Evolutionary conservation across 2,888 invertebrate species (phyloP), one percentile per base, ranked within the genome.

Genomic region (Chironomus tentans): DNA sequence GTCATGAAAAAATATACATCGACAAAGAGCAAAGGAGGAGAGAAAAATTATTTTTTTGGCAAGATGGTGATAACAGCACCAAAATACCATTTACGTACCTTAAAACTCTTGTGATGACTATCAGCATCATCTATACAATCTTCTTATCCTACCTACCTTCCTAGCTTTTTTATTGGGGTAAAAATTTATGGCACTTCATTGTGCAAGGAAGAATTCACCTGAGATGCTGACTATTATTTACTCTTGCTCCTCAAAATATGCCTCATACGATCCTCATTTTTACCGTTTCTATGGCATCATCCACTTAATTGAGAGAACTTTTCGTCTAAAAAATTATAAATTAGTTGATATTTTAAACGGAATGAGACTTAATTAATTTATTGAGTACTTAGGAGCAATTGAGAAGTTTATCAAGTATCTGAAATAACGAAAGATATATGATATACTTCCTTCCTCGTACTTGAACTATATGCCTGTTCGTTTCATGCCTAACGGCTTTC

Each of bases 51-150:
- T 56, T 50, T 50, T n/a, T 65, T 65, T 18, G 24, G 21, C 18
- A 65, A 65, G 65, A 65, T 65, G 18, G 65, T 65, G 65, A 65
- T 65, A 65, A 65, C 65, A 65, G 65, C 21, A 50, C n/a, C 50
- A 50, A n/a, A 56, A 56, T 15, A 18, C 56, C 56, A 10, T 38
- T 38, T 38, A 38, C 38, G 38, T 56, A 56, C 56, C 56, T 56
- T 56, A 56, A 15, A 56, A 56, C 56, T 56, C 15, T 56, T 56
- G 5, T 56, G 56, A 56, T 56, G 56, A 56, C 56, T 56, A 56
- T 56, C 56, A 56, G 56, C 15, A 56, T 38, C 38, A 38, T 56
- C 56, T 3, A 56, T 18, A 18, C 15, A 56, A 15, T 15, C 38
- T 38, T 18, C 56, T 56, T 56, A 56, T 56, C 56, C n/a, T 18